A percentile compares a stretch with the other conserved stretches of the same genome.
These are phyloP conservation scores for Girardia tigrina DNA, from an alignment of 2,888 invertebrate species.

Conservation along the genomic window DNA sequence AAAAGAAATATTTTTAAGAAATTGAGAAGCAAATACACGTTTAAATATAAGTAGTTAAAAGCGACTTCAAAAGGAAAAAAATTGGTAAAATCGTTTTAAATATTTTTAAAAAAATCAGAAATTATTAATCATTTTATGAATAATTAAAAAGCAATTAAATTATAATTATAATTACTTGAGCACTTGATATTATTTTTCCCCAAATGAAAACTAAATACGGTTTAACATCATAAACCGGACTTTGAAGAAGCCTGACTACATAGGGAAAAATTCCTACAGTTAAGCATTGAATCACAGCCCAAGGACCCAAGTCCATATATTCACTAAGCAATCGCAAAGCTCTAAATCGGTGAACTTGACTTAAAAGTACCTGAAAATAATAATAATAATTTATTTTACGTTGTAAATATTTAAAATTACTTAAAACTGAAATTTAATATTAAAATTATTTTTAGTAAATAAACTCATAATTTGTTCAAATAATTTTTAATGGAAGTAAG, in stretches of 20 bases:
- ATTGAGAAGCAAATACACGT: no score
- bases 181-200: constrained; percentile 79
- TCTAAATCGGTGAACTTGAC: constrained; percentile 72
- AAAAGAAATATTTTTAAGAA: no score
- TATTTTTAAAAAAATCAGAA: no score
- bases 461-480: no score
- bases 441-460: no score
- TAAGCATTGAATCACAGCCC: constrained; percentile 63
- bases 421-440: no score
- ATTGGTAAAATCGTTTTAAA: no score
- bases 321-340: constrained; percentile 79
- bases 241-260: constrained; percentile 85
- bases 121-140: no score
- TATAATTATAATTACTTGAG: background rate
- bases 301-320: constrained; percentile 82
- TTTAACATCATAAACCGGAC: constrained; percentile 75
- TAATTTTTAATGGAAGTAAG: no score
- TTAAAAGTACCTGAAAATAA: constrained; percentile 53
- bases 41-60: no score
- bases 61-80: no score
- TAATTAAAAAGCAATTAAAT: background rate
- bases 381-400: constrained; percentile 32
- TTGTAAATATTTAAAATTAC: no score
- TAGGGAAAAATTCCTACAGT: constrained; percentile 97
- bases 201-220: constrained; percentile 89